Conservation (phyloP, 2,113 vertebrate genomes). For the Narcine bancroftii region DNA sequence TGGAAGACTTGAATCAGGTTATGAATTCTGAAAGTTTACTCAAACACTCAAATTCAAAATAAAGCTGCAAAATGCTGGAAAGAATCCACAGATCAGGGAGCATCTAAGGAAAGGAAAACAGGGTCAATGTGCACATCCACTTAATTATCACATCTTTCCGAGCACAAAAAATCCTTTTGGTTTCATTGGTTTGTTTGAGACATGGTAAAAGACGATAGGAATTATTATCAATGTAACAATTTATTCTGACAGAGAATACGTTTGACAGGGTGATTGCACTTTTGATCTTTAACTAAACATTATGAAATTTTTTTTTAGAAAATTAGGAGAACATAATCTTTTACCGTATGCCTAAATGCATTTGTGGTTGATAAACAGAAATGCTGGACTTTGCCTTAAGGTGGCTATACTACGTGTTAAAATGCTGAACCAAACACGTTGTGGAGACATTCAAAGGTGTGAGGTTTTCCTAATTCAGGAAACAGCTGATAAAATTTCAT, state of each 20-base stretch:
- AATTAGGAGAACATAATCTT: neutral
- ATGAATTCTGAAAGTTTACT: neutral
- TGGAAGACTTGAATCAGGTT: neutral
- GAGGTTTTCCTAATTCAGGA: slow-evolving; percentile 41
- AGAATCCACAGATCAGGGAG: too few relatives aligned
- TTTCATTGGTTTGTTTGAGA: too few relatives aligned
- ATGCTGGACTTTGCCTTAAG: slow-evolving; percentile 47
- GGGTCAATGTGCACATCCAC: too few relatives aligned
- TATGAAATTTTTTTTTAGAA: neutral
- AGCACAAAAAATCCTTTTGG: too few relatives aligned
- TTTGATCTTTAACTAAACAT: too few relatives aligned
- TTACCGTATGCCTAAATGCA: neutral
- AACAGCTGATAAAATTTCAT: slow-evolving; percentile 50
- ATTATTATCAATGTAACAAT: too few relatives aligned
- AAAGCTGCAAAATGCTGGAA: too few relatives aligned
- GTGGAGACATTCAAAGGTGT: slow-evolving; percentile 43
- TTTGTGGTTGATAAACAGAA: slow-evolving; percentile 29
- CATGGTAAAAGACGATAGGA: too few relatives aligned
- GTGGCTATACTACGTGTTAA: slow-evolving; percentile 56
- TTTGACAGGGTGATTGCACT: too few relatives aligned
- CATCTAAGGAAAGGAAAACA: too few relatives aligned
- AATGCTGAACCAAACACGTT: slow-evolving; percentile 46
- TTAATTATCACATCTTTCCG: too few relatives aligned
- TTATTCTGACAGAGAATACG: too few relatives aligned
- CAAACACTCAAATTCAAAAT: neutral